Conservation (phyloP, 2,888 invertebrate species). For the Ceriagrion tenellum region DNA sequence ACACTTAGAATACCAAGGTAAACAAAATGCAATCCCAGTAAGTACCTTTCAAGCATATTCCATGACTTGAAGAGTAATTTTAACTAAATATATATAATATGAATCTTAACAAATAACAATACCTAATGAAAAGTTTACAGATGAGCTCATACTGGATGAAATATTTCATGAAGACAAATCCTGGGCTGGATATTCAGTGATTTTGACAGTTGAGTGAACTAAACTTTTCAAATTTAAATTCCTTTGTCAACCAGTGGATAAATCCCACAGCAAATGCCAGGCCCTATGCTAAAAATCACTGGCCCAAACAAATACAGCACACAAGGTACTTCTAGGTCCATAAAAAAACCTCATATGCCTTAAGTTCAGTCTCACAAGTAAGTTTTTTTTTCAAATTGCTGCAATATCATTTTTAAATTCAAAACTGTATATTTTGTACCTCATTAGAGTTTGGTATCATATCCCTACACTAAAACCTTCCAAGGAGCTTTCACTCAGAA, state of each 20-base stretch:
- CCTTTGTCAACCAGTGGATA: not conserved
- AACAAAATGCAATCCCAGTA: not conserved
- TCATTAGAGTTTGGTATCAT: not conserved
- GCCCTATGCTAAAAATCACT: not conserved
- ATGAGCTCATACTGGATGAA: not conserved
- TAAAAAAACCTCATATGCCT: not conserved
- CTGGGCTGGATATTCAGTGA: not conserved
- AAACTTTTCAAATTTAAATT: not conserved
- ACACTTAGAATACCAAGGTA: constrained; percentile 36
- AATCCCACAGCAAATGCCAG: not conserved
- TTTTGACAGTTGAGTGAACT: not conserved
- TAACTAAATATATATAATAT: not conserved
- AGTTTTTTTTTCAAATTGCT: not conserved
- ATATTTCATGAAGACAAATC: not conserved
- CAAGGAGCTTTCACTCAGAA: not conserved
- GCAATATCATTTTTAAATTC: not conserved
- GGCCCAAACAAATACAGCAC: not conserved
- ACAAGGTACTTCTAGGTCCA: not conserved
- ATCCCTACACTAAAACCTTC: not conserved
- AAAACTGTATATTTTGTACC: not conserved
- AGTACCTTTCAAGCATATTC: not conserved
- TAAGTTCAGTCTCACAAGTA: not conserved
- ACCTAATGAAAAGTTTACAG: not conserved
- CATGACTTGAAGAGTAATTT: not conserved
- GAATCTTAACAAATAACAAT: not conserved